These are phyloP conservation scores for Arbacia lixula DNA, from an alignment of 53 echinoderm and acorn worm species.

Conservation along the genomic window DNA sequence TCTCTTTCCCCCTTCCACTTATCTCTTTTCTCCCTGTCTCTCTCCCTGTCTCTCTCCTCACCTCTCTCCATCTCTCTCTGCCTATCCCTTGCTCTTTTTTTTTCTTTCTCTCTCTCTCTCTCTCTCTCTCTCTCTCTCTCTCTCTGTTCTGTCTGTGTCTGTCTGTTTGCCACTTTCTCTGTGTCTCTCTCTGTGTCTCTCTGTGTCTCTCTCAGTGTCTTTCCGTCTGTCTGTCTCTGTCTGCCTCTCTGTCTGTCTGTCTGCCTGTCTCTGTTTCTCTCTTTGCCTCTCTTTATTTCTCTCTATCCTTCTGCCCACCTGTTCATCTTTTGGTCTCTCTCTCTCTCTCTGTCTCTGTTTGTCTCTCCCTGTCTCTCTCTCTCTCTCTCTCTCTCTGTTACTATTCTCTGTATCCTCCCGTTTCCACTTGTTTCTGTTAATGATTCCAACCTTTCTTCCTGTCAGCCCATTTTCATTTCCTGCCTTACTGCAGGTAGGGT, in stretches of 20 bases:
- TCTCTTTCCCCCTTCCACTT: neutral
- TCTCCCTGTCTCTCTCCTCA: neutral
- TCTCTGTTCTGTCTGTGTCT: neutral
- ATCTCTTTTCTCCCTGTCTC: neutral
- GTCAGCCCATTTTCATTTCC: neutral
- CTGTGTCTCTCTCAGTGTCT: neutral
- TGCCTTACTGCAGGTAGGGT: no score
- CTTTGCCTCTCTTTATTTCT: no score
- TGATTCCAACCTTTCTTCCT: neutral
- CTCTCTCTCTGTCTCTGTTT: neutral
- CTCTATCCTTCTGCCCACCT: neutral
- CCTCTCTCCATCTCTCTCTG: neutral
- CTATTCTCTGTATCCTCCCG: neutral
- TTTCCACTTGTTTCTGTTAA: neutral
- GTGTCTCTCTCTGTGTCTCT: neutral
- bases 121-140: no score
- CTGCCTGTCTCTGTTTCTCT: no score
- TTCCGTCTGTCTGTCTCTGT: no score
- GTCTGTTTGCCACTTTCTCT: neutral
- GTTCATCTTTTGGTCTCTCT: no score
- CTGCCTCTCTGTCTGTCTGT: neutral
- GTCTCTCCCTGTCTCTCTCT: no score
- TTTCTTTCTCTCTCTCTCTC: neutral
- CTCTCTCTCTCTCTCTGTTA: neutral
- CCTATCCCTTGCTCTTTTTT: neutral